A percentile compares a stretch with the other conserved stretches of the same genome.
Conservation (phyloP, 2,797 vertebrate genomes). For the Chlorospingus flavigularis region DNA sequence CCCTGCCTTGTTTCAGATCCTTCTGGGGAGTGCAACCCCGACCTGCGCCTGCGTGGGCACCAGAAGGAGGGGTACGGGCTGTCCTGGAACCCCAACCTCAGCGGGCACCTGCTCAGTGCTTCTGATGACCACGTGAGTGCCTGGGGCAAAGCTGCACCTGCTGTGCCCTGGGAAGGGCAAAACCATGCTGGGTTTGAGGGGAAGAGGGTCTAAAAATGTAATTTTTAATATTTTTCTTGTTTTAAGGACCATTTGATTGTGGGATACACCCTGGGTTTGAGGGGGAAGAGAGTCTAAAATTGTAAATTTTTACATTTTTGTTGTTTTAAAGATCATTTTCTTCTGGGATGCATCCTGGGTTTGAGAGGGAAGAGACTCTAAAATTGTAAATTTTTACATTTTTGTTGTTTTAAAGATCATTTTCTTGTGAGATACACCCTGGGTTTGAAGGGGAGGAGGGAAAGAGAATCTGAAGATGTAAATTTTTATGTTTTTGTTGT, state of each 20-base stretch:
- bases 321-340: constrained; percentile 76
- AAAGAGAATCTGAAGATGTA: background rate
- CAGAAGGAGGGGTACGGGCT: constrained; percentile 98
- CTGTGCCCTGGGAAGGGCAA: background rate
- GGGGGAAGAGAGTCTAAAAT: background rate
- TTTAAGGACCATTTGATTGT: too few relatives aligned
- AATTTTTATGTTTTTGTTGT: background rate
- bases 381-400: background rate
- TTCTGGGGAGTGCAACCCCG: constrained; percentile 95
- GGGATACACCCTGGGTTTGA: constrained; percentile 78
- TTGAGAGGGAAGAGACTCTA: background rate
- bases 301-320: background rate
- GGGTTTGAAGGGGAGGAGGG: too few relatives aligned
- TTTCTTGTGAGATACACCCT: too few relatives aligned
- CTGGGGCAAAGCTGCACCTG: accelerated
- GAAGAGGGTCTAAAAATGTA: background rate
- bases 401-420: too few relatives aligned
- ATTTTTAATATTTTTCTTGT: accelerated
- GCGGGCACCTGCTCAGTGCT: constrained; percentile 93
- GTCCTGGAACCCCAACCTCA: constrained; percentile 98
- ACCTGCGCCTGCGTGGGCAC: constrained; percentile 92
- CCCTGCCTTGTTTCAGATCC: constrained; percentile 79
- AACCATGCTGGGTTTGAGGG: background rate
- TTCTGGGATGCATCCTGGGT: constrained; percentile 84
- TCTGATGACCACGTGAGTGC: constrained; percentile 94